phyloP scores from a whole-genome alignment of 2,888 invertebrate genomes.

The Stictocephala bisonia region DNA sequence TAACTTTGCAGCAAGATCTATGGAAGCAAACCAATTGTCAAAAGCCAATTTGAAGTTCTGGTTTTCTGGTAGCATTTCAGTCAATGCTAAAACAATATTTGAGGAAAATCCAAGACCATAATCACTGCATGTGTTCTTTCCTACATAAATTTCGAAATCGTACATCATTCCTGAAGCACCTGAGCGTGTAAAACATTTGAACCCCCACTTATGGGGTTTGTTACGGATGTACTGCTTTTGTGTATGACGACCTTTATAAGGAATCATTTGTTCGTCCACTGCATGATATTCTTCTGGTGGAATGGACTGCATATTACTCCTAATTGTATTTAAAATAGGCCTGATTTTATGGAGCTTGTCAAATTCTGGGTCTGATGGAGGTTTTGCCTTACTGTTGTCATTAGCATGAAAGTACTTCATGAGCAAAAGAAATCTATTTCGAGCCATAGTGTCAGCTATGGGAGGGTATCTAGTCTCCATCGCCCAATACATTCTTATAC shows the following conservation, averaged over 20 bases:
- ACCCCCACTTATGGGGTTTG: conserved; percentile 51
- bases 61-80: conserved; percentile 45
- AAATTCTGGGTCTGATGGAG: conserved; percentile 46
- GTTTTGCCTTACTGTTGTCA: conserved; percentile 41
- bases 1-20: conserved; percentile 45
- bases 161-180: conserved; percentile 55
- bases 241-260: conserved; percentile 58
- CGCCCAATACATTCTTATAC: conserved; percentile 44
- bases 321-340: conserved; percentile 50
- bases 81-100: conserved; percentile 54
- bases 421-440: conserved; percentile 36
- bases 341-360: conserved; percentile 55
- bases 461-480: conserved; percentile 39
- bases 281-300: conserved; percentile 57
- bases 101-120: conserved; percentile 56
- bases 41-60: conserved; percentile 51
- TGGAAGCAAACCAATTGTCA: conserved; percentile 51
- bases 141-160: conserved; percentile 60
- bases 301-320: conserved; percentile 49
- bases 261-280: conserved; percentile 60
- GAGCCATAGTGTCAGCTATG: conserved; percentile 48
- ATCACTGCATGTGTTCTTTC: conserved; percentile 55
- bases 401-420: conserved; percentile 48
- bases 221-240: conserved; percentile 49
- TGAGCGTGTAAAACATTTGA: conserved; percentile 47